Evolutionary conservation across 2,113 vertebrate species (phyloP), one percentile per base, ranked within the genome.

Genomic region (Oryzias melastigma): DNA sequence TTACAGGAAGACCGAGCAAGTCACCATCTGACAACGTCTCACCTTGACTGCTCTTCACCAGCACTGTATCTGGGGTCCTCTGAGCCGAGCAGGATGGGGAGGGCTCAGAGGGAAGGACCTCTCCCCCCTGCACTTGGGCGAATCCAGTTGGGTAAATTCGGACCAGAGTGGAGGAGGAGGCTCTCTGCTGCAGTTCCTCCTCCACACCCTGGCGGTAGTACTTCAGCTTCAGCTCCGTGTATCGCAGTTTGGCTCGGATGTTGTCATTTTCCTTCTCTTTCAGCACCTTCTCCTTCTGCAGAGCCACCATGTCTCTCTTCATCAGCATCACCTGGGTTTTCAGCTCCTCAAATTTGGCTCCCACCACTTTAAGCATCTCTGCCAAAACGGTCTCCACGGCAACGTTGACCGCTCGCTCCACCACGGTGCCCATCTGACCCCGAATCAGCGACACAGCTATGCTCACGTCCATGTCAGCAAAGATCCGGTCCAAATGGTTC

Each of bases 371-470:
- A 14, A 92, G 87, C 91, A 92, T 92, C 80, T 93, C 92, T 0
- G 88, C 88, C 77, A 93, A 59, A 25, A 92, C 92, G 0, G 85
- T 92, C 79, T 93, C 92, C 60, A 93, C 92, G 0, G 92, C 92
- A 0, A 69, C 84, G 46, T 90, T 91, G 52, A 93, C 92, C 0
- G 92, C 92, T 40, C 87, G 87, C 80, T 93, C 91, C 1, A 93
- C 89, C 49, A 91, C 91, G 0, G 85, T 57, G 1, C 91, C 91
- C 90, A 92, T 90, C 82, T 93, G 91, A 8, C 91, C 92, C 12
- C 90, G 84, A 40, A 93, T 91, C 19, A 93, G 84, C 0, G 91
- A 90, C 25, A 92, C 91, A 0, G 91, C 91, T 6, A 93, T 83
- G 80, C 89, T 90, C 18, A 91, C 88, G 12, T 93, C 91, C 92